Percentiles rank a stretch among this genome's conserved stretches.
Conservation (phyloP, 2,113 vertebrate genomes). For the Cyphomyrus discorhynchus region DNA sequence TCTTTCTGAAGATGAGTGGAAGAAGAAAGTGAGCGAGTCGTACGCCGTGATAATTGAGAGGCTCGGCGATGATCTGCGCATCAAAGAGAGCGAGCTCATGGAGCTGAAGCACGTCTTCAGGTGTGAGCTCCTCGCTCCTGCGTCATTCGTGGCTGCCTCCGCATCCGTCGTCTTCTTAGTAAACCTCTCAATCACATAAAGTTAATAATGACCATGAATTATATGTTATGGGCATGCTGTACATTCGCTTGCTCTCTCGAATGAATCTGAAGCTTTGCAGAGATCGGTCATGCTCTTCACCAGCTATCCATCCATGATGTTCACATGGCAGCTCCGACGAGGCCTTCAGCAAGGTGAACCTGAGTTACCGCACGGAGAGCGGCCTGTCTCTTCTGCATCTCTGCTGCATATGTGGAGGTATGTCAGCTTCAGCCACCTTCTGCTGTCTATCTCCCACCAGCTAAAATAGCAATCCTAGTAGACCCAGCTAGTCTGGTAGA, state of each 20-base stretch:
- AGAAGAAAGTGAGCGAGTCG: conserved; percentile 91
- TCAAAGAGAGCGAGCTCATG: conserved; percentile 73
- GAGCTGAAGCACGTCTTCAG: conserved; percentile 81
- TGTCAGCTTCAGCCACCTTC: conserved; percentile 33
- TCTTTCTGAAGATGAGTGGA: conserved; percentile 80
- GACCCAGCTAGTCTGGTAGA: background rate
- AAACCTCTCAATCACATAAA: background rate
- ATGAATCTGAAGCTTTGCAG: background rate
- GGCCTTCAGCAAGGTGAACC: conserved; percentile 85
- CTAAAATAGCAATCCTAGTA: background rate
- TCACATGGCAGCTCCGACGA: conserved; percentile 75
- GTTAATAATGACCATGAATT: background rate
- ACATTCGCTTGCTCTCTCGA: background rate
- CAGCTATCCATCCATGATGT: background rate
- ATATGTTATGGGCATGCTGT: background rate
- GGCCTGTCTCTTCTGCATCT: conserved; percentile 88
- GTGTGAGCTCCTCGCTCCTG: conserved; percentile 48
- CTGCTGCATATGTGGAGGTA: conserved; percentile 82
- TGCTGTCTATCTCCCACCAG: background rate
- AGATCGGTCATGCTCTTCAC: background rate
- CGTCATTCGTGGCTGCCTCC: background rate
- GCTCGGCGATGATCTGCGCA: conserved; percentile 77
- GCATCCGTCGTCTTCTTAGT: background rate
- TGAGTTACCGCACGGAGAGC: conserved; percentile 80
- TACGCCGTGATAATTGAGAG: conserved; percentile 74